Base-by-base conservation (phyloP, 2,113 vertebrate species). In the Ranitomeya variabilis region DNA sequence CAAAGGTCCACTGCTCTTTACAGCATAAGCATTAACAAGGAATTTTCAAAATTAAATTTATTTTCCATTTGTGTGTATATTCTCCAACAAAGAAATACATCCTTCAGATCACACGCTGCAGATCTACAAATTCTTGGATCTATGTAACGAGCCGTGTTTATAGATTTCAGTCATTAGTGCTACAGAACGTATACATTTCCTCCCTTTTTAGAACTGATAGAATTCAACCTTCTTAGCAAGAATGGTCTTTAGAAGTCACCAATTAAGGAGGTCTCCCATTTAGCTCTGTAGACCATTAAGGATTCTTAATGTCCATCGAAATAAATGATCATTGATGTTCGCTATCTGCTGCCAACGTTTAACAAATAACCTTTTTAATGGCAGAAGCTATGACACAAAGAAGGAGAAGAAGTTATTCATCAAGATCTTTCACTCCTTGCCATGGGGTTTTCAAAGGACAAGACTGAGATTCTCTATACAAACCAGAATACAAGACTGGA, bases 261-360 rank as follows among this genome's bases (percentile, higher is more conserved):
- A 76, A 60, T 77, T 77, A 77, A 59, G 37, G 3, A 19, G 26
- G 45, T 62, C 71, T 45, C 55, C 54, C 62, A 15, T 76, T 86
- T 60, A 59, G 71, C 69, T 77, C 71, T 86, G 31, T 77, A 86
- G 18, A n/a, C 55, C 52, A 86, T 86, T 86, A 86, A 14, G 57
- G 69, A 62, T 77, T 76, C 69, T 86, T 64, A 86, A 86, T 86
- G 84, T 55, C 71, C 55, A 86, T 86, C 57, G 54, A 86, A 73
- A 85, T 74, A 85, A 74, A 85, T 60, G 54, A 85, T 59, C 83
- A 73, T 26, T 85, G 37, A 55, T 74, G 66, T 37, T 76, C 54
- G 51, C 59, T 74, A 85, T 59, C 26, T 31, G 83, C 71, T 85
- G 84, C 71, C 84, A 86, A 59, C 16, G 45, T 77, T 86, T 76